These are phyloP conservation scores for Sminthurinus aureus DNA, from an alignment of 2,888 invertebrate genomes.

Conservation along the genomic window DNA sequence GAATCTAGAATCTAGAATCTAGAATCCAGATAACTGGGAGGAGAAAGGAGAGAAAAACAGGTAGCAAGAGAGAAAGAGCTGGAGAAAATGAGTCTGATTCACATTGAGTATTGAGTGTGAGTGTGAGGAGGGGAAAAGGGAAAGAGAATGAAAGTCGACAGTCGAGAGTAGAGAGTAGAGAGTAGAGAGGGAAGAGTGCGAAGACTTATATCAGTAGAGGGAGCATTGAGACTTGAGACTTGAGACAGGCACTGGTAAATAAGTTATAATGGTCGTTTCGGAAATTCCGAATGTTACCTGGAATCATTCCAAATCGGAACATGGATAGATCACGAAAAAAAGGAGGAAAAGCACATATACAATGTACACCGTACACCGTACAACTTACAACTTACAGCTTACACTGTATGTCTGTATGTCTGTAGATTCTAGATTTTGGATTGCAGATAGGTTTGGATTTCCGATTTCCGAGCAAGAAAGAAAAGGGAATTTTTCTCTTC, in stretches of 20 bases:
- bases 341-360: too few relatives aligned
- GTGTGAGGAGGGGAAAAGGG: background rate
- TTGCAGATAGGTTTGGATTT: background rate
- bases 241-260: constrained; percentile 50
- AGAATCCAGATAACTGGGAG: background rate
- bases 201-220: constrained; percentile 30
- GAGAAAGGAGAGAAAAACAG: constrained; percentile 14
- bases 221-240: constrained; percentile 24
- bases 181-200: constrained; percentile 32
- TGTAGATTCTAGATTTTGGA: background rate
- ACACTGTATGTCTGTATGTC: background rate
- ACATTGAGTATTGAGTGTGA: background rate
- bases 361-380: too few relatives aligned
- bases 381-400: too few relatives aligned
- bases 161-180: constrained; percentile 37
- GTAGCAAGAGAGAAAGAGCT: background rate
- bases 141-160: constrained; percentile 1
- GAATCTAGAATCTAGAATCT: background rate
- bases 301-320: constrained; percentile 59
- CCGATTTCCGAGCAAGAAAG: too few relatives aligned
- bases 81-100: background rate
- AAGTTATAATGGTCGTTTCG: constrained; percentile 57
- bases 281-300: constrained; percentile 58
- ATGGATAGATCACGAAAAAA: constrained; percentile 34
- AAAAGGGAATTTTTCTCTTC: background rate